Evolutionary conservation across 1,140 invertebrate genomes (phyloP), one percentile per base, ranked within the genome.

Genomic region (Colletes latitarsis): DNA sequence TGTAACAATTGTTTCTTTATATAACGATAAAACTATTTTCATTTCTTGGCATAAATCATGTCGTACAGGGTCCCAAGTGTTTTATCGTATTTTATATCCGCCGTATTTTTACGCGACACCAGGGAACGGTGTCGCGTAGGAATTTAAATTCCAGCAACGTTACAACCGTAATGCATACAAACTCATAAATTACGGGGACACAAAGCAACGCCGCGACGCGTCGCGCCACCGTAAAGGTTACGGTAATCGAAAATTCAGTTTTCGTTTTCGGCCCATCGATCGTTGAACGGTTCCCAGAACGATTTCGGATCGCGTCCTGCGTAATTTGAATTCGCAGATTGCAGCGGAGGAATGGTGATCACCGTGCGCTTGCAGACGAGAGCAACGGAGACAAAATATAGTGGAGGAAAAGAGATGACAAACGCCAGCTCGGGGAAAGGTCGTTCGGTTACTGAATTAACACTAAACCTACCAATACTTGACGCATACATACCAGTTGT

Each of bases 391-490:
- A 6, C 21, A 67, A 43, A 43, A 15, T 30, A 41, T 4, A 5
- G 4, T 1, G 15, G 6, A 30, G 46, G 43, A n/a, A 3, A 8
- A 52, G n/a, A 30, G 17, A 58, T 12, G n/a, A 66, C 3, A 21
- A 66, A 66, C 60, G 53, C 53, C 53, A 58, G 41, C 74, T 77
- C 41, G 19, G 19, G 21, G 64, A 19, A 69, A 39, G 5, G 39
- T 19, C 5, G n/a, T 69, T 58, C 70, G 70, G n/a, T 49, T 19
- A 30, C 43, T 30, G 30, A 30, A 30, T 30, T 30, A 30, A 30
- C 30, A 30, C 30, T 30, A 30, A 30, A 30, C 30, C 30, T 30
- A 30, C 30, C 30, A 30, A n/a, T n/a, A n/a, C n/a, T n/a, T n/a
- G n/a, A n/a, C n/a, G 30, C 30, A 30, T 2, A 30, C 2, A 30